Evolutionary conservation across 2,888 invertebrate genomes (phyloP).

Genomic region (Automeris io): DNA sequence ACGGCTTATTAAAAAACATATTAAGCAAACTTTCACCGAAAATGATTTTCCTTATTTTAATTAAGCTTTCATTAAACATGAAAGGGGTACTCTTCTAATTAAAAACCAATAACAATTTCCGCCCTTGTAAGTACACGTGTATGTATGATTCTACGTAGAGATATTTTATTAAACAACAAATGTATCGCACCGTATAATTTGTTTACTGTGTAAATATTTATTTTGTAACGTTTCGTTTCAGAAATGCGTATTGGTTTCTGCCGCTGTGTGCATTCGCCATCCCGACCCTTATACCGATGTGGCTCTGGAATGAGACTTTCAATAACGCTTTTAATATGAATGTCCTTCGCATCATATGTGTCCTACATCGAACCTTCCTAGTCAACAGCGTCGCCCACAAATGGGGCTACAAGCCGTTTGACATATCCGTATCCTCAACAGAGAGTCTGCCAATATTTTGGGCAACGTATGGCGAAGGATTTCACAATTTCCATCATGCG

Average conservation of each 20-base stretch:
- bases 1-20: too few species aligned
- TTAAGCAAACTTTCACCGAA: too few species aligned
- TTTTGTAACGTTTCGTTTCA: slow-evolving; percentile 12
- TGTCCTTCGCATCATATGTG: slow-evolving; percentile 11
- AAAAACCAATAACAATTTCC: too few species aligned
- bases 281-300: slow-evolving; percentile 14
- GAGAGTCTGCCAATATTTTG: slow-evolving; percentile 22
- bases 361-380: slow-evolving; percentile 48
- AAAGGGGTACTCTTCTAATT: too few species aligned
- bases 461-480: slow-evolving; percentile 32
- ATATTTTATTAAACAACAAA: neutral
- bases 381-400: slow-evolving; percentile 81
- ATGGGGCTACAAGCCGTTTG: slow-evolving; percentile 58
- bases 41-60: too few species aligned
- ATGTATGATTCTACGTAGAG: too few species aligned
- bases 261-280: slow-evolving; percentile 10
- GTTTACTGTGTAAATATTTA: neutral
- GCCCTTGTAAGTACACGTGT: too few species aligned
- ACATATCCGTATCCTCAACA: slow-evolving; percentile 33
- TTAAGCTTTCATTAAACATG: too few species aligned
- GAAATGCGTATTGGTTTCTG: slow-evolving; percentile 12
- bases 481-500: slow-evolving; percentile 41
- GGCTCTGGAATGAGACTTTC: slow-evolving; percentile 15
- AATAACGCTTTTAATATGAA: slow-evolving; percentile 15
- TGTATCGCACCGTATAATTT: neutral